phyloP scores from a whole-genome alignment of 2,888 invertebrate genomes.

The Adineta ricciae region DNA sequence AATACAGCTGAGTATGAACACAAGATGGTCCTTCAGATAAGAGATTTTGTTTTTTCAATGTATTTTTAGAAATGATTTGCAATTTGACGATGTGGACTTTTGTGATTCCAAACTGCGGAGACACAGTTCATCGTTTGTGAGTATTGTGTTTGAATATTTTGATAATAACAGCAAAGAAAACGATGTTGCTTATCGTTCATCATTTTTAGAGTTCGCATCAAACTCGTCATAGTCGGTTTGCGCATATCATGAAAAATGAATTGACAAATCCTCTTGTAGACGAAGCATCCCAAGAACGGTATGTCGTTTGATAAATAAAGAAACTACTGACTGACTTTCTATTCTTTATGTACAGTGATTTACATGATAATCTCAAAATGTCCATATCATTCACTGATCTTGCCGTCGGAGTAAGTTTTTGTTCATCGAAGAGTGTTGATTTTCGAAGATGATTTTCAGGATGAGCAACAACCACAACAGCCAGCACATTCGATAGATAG shows the following conservation, averaged over 20 bases:
- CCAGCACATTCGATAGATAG: not conserved
- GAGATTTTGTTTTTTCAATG: too few species aligned
- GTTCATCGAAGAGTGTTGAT: too few species aligned
- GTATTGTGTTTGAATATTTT: not conserved
- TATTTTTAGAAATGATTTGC: constrained; percentile 20
- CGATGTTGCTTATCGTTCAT: too few species aligned
- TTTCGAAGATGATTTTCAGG: not conserved
- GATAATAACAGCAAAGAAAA: too few species aligned
- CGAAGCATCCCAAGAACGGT: constrained; percentile 9
- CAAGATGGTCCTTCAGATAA: too few species aligned
- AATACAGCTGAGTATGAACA: not conserved
- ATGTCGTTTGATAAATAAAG: not conserved
- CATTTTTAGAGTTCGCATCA: not conserved
- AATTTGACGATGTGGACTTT: not conserved
- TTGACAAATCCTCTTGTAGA: not conserved
- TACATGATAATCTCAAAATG: constrained; percentile 22
- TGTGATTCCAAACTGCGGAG: not conserved
- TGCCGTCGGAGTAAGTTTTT: constrained; percentile 4
- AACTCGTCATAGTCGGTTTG: not conserved
- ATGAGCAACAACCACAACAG: not conserved
- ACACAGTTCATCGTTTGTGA: constrained; percentile 17
- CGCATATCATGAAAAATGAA: constrained; percentile 14
- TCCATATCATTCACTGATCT: constrained; percentile 17
- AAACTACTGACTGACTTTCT: not conserved
- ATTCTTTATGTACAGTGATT: not conserved